Base-by-base conservation (phyloP, 2,888 invertebrate genomes). In the Strigamia maritima region DNA sequence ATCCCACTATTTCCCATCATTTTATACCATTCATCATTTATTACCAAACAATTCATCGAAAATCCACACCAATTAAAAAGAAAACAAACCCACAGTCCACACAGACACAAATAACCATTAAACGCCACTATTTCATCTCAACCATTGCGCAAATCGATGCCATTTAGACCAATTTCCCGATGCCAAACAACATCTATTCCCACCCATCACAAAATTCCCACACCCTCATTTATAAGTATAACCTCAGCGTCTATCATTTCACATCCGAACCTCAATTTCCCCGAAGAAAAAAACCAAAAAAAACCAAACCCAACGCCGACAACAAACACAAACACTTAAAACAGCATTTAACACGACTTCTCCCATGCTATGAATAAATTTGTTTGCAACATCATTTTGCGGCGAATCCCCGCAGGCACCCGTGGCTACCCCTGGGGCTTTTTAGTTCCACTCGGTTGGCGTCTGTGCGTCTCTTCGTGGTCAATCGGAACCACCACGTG, bases 401-500 rank as follows among this genome's bases (percentile, higher is more conserved):
- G 60, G 60, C 60, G 60, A 24, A 22, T 60, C 60, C 60, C 60
- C 60, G 22, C 60, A 24, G 22, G 60, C 60, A 60, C 60, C 60
- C 60, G 60, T 60, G 60, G 60, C 60, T 60, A 60, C 60, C 60
- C 60, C 60, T 60, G 60, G 60, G 60, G 60, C 60, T 60, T 60
- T 60, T 60, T 60, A 60, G 60, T 60, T 60, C 60, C 60, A 60
- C 60, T 60, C 60, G 22, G 60, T 22, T 60, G 60, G 60, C 60
- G 60, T 22, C 60, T 60, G 60, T 60, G 60, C 24, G 60, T 60
- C 60, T 60, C 60, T 24, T 60, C 60, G 60, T 60, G 60, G 60
- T 60, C 60, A 60, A 60, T 60, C 60, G 60, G 60, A 60, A 22
- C 60, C 60, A 60, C 60, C 60, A 60, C 60, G 60, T 60, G 60